phyloP scores from a whole-genome alignment of 1,140 invertebrate species.

The Panagrolaimus sp. region DNA sequence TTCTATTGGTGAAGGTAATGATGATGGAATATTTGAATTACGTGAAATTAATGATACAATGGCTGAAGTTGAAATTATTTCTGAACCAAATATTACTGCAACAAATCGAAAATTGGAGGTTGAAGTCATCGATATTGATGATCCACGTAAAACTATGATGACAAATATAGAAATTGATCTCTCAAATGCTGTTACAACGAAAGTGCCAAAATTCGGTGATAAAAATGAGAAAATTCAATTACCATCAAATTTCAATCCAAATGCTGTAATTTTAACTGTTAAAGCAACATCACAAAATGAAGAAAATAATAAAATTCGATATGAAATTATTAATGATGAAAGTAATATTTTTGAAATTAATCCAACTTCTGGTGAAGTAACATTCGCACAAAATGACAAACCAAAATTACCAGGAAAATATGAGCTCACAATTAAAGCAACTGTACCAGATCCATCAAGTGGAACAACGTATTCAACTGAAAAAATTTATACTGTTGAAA shows the following conservation, averaged over 20 bases:
- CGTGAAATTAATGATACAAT: neutral
- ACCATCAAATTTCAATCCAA: conserved; percentile 10
- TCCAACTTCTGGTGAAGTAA: neutral
- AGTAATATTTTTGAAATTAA: neutral
- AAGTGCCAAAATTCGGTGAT: neutral
- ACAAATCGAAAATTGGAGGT: neutral
- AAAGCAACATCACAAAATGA: neutral
- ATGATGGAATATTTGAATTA: conserved; percentile 10
- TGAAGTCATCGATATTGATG: neutral
- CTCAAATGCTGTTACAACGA: neutral
- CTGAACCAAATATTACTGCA: neutral
- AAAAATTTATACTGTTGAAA: too few species aligned
- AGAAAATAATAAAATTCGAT: neutral
- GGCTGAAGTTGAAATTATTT: neutral
- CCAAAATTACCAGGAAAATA: neutral
- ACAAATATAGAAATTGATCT: neutral
- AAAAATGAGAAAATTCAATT: neutral
- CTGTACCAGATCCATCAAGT: neutral
- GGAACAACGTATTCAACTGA: too few species aligned
- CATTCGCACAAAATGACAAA: neutral
- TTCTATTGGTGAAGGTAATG: conserved; percentile 15
- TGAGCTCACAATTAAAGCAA: neutral
- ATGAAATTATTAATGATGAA: neutral
- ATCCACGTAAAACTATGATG: neutral
- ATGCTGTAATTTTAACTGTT: conserved; percentile 6